These are phyloP conservation scores for Thera britannica DNA, from an alignment of 2,888 invertebrate species.

Conservation along the genomic window DNA sequence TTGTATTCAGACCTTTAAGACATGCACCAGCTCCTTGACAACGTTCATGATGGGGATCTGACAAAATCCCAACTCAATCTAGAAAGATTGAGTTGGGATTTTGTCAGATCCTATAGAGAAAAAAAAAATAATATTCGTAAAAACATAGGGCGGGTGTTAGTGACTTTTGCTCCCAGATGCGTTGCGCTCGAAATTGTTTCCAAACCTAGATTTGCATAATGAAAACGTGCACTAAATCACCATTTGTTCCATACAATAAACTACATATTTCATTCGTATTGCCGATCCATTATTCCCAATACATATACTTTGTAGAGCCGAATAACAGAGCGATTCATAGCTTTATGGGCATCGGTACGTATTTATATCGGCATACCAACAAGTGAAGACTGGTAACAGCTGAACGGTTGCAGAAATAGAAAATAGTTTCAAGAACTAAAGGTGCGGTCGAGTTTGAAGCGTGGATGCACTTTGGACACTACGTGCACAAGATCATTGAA, in stretches of 20 bases:
- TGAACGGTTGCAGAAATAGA: conserved; percentile 80
- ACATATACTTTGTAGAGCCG: conserved; percentile 34
- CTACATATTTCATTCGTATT: conserved; percentile 16
- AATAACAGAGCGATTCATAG: conserved; percentile 34
- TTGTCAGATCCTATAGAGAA: too few species aligned
- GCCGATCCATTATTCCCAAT: conserved; percentile 27
- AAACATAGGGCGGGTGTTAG: too few species aligned
- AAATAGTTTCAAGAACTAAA: conserved; percentile 83
- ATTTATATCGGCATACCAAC: conserved; percentile 68
- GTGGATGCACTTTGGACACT: conserved; percentile 30
- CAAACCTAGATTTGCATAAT: conserved; percentile 1
- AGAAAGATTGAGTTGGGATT: too few species aligned
- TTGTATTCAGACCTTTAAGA: not conserved
- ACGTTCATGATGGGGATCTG: too few species aligned
- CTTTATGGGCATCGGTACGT: conserved; percentile 44
- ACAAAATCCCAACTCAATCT: too few species aligned
- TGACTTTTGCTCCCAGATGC: not conserved
- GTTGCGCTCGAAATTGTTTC: not conserved
- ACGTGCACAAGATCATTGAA: not conserved
- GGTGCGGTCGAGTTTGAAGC: conserved; percentile 53
- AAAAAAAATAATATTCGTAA: too few species aligned
- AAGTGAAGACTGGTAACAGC: conserved; percentile 77
- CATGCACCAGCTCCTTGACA: too few species aligned
- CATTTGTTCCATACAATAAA: conserved; percentile 17
- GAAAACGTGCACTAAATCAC: conserved; percentile 9